Evolutionary conservation across 1,140 invertebrate species (phyloP).

Genomic region (Medauroidea extradentata): DNA sequence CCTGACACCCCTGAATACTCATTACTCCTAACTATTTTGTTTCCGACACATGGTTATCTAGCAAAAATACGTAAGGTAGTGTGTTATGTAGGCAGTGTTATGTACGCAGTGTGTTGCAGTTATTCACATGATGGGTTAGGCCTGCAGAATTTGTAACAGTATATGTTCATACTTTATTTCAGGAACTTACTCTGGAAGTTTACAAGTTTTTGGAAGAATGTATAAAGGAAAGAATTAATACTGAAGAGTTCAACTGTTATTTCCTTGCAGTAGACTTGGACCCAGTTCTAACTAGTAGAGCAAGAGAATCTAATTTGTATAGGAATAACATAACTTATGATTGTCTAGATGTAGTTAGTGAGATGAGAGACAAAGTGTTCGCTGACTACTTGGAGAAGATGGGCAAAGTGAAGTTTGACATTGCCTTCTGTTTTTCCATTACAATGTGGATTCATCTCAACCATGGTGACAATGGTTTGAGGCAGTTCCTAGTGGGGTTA

Average conservation of each 20-base stretch:
- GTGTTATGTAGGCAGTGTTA: too few species aligned
- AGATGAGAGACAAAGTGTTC: conserved; percentile 30
- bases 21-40: too few species aligned
- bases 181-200: conserved; percentile 58
- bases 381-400: conserved; percentile 45
- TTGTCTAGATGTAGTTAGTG: conserved; percentile 57
- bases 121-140: too few species aligned
- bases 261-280: conserved; percentile 74
- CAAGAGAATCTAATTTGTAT: conserved; percentile 47
- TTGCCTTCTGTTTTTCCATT: conserved; percentile 72
- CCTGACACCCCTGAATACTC: too few species aligned
- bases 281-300: conserved; percentile 60
- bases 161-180: conserved; percentile 38
- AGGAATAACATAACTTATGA: conserved; percentile 49
- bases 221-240: conserved; percentile 3
- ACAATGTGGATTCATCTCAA: conserved; percentile 88
- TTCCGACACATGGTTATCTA: too few species aligned
- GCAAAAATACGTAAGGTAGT: too few species aligned
- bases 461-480: conserved; percentile 65
- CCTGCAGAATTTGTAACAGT: too few species aligned
- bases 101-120: too few species aligned
- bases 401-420: conserved; percentile 56
- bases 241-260: conserved; percentile 35
- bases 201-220: conserved; percentile 48
- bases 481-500: conserved; percentile 51